Conservation (phyloP, 2,888 invertebrate genomes). For the Drosophila melanocephala region DNA sequence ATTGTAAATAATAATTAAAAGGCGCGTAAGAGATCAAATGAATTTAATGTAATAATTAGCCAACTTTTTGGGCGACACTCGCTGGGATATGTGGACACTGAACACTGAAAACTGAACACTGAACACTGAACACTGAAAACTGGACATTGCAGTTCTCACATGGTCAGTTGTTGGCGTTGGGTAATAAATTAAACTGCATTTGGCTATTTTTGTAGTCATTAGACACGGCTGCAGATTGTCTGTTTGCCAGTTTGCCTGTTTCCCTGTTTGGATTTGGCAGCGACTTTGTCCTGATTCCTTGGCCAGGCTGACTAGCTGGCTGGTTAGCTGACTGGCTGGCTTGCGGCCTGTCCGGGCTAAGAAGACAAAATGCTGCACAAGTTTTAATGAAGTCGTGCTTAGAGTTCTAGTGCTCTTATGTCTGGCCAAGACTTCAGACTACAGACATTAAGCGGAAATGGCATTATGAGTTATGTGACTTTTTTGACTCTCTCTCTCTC, state of each 20-base stretch:
- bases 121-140: neutral
- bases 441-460: slow-evolving; percentile 61
- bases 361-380: slow-evolving; percentile 49
- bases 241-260: slow-evolving; percentile 25
- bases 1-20: neutral
- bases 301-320: neutral
- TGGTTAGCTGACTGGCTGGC: neutral
- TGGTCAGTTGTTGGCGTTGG: slow-evolving; percentile 47
- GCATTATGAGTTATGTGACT: slow-evolving; percentile 76
- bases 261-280: slow-evolving; percentile 21
- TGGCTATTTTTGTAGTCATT: slow-evolving; percentile 79
- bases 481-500: slow-evolving; percentile 4
- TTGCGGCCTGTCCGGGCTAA: slow-evolving; percentile 2
- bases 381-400: slow-evolving; percentile 75
- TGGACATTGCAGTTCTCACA: slow-evolving; percentile 20
- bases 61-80: slow-evolving; percentile 30
- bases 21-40: neutral
- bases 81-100: slow-evolving; percentile 13
- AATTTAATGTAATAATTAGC: neutral
- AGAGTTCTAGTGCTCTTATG: slow-evolving; percentile 54
- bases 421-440: slow-evolving; percentile 21
- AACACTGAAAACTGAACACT: neutral
- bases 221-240: slow-evolving; percentile 73
- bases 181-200: slow-evolving; percentile 75
- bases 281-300: slow-evolving; percentile 53